These are phyloP conservation scores for Sebastes goodei DNA, from an alignment of 2,797 vertebrate species.

Conservation along the genomic window DNA sequence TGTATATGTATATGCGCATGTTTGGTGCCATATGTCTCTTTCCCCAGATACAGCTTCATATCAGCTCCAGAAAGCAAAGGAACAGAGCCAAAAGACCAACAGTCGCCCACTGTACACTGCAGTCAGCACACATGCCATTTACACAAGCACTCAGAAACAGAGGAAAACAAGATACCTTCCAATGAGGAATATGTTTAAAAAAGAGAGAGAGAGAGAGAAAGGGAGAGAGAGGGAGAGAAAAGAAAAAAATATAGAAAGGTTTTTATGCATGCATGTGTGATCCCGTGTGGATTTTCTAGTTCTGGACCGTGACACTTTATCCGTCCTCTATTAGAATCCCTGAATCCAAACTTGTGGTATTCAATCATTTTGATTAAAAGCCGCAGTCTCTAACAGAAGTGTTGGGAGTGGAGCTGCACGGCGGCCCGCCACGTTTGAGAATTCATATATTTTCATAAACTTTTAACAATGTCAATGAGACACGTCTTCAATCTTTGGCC, in stretches of 20 bases:
- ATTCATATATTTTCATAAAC: constrained; percentile 99
- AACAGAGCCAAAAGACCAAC: constrained; percentile 88
- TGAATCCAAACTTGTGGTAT: constrained; percentile 96
- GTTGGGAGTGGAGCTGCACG: constrained; percentile 92
- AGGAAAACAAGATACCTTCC: constrained; percentile 58
- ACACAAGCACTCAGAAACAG: constrained; percentile 71
- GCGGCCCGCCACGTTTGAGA: constrained; percentile 96
- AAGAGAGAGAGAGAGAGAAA: neutral
- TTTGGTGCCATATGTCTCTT: constrained; percentile 90
- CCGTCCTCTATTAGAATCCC: constrained; percentile 88
- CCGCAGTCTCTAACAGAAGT: constrained; percentile 97
- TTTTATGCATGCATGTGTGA: constrained; percentile 81
- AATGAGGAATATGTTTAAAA: constrained; percentile 68
- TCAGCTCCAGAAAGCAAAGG: constrained; percentile 87
- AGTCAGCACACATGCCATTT: constrained; percentile 71
- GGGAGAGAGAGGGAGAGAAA: too few species aligned
- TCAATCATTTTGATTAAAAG: constrained; percentile 99
- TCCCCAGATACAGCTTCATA: constrained; percentile 88
- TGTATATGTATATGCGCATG: neutral
- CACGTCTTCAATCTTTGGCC: constrained; percentile 98
- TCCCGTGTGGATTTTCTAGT: constrained; percentile 72
- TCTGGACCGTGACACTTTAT: constrained; percentile 80
- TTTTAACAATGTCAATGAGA: constrained; percentile 98
- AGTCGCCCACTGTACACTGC: constrained; percentile 68
- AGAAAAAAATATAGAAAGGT: constrained; percentile 37